Conservation (phyloP, 2,888 invertebrate genomes). For the Dendrolimus houi region DNA sequence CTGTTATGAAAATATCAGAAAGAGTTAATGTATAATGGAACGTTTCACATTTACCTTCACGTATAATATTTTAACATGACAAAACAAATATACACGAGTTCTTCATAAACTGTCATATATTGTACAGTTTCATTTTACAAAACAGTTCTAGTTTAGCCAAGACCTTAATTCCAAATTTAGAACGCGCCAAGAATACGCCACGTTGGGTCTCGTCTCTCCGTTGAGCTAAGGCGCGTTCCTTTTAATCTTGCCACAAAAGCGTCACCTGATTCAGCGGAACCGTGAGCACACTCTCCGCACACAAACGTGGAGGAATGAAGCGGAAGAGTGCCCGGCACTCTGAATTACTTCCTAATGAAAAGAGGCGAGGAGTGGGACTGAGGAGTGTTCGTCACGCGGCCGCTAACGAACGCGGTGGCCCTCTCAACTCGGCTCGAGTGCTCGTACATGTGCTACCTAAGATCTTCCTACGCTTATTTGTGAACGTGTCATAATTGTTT, state of each 20-base stretch:
- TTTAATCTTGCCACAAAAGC: conserved; percentile 76
- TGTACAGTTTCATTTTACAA: neutral
- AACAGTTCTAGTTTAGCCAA: conserved; percentile 29
- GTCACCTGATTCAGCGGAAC: conserved; percentile 67
- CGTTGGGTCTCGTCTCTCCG: conserved; percentile 26
- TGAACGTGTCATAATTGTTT: conserved; percentile 13
- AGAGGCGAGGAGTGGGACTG: conserved; percentile 64
- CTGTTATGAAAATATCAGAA: no score
- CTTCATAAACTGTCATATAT: no score
- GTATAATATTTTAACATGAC: no score
- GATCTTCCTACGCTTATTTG: conserved; percentile 36
- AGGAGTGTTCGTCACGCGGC: conserved; percentile 59
- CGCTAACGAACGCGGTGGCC: conserved; percentile 68
- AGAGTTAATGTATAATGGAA: no score
- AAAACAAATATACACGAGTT: no score
- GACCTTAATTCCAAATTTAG: conserved; percentile 63
- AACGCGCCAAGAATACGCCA: conserved; percentile 38
- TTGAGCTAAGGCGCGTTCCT: conserved; percentile 63
- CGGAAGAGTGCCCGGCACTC: conserved; percentile 69
- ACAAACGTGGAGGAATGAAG: conserved; percentile 71
- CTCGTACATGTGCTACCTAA: conserved; percentile 32
- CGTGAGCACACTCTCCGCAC: conserved; percentile 57
- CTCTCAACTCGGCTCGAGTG: conserved; percentile 51
- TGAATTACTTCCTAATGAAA: conserved; percentile 76
- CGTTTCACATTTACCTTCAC: no score